A percentile compares a stretch with the other conserved stretches of the same genome.
Conservation (phyloP, 2,888 invertebrate genomes). For the Argyresthia goedartella region DNA sequence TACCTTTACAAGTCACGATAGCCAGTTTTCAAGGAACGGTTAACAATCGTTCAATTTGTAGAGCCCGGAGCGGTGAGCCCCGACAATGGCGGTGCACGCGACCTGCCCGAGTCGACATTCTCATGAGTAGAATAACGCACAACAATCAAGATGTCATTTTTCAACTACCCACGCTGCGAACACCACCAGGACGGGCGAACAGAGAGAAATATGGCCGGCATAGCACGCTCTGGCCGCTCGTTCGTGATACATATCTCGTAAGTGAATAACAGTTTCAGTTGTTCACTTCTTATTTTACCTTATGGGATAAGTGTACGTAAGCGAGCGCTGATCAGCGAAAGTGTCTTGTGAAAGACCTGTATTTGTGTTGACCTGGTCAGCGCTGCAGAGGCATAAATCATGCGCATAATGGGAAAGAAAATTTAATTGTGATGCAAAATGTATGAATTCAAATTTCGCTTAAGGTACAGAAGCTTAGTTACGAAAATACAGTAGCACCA, state of each 20-base stretch:
- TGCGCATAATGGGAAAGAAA: no score
- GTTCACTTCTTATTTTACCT: slow-evolving; percentile 36
- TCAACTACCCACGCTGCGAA: slow-evolving; percentile 67
- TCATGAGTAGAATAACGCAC: slow-evolving; percentile 66
- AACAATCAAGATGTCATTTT: slow-evolving; percentile 72
- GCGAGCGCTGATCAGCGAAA: slow-evolving; percentile 14
- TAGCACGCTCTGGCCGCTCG: slow-evolving; percentile 47
- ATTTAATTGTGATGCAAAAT: no score
- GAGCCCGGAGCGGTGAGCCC: slow-evolving; percentile 37
- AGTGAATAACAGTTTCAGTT: slow-evolving; percentile 46
- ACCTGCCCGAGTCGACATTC: slow-evolving; percentile 50
- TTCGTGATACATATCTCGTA: slow-evolving; percentile 57
- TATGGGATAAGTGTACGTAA: slow-evolving; percentile 24
- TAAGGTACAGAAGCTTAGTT: no score
- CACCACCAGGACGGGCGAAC: slow-evolving; percentile 33
- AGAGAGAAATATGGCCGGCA: slow-evolving; percentile 64
- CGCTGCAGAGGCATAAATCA: no score
- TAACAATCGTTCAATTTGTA: slow-evolving; percentile 70
- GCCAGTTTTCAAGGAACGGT: slow-evolving; percentile 47
- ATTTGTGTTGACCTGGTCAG: background rate
- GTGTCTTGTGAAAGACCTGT: slow-evolving; percentile 3
- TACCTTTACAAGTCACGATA: slow-evolving; percentile 59
- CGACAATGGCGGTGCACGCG: slow-evolving; percentile 60
- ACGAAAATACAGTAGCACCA: no score
- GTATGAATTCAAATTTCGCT: no score